Percentiles rank a stretch among this genome's conserved stretches.
Evolutionary conservation across 2,797 vertebrate genomes (phyloP).

Genomic region (Zalophus californianus): DNA sequence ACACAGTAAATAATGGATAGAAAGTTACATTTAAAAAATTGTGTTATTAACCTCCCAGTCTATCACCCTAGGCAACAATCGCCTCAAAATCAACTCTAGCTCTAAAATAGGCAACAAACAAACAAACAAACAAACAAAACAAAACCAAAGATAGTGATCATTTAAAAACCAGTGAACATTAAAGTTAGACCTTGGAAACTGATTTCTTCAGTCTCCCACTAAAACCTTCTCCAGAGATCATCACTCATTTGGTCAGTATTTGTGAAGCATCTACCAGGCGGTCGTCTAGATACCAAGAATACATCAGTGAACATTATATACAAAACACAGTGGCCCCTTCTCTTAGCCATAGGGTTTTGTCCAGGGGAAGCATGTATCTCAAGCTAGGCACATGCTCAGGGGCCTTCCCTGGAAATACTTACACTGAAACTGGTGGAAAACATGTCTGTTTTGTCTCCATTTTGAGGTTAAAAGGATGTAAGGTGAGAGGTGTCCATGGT

Average conservation of each 20-base stretch:
- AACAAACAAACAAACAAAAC: not conserved
- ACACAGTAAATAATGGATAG: not conserved
- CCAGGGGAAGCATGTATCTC: not conserved
- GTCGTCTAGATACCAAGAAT: not conserved
- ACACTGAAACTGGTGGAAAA: conserved; percentile 7
- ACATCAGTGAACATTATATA: not conserved
- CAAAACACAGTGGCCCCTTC: not conserved
- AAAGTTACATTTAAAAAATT: not conserved
- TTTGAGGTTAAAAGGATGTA: not conserved
- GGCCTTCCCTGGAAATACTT: not conserved
- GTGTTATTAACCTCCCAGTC: not conserved
- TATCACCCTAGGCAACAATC: not conserved
- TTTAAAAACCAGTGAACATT: not conserved
- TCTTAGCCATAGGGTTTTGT: not conserved
- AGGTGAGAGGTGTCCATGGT: not conserved
- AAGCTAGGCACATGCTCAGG: not conserved
- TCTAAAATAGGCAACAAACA: not conserved
- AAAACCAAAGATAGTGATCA: not conserved
- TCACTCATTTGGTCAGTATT: not conserved
- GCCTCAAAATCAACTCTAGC: not conserved
- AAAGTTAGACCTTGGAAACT: not conserved
- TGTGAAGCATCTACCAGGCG: not conserved
- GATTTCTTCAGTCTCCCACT: not conserved
- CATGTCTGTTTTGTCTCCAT: not conserved
- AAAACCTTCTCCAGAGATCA: not conserved